phyloP scores from a whole-genome alignment of 2,797 vertebrate genomes.

The Loris lydekkerianus region DNA sequence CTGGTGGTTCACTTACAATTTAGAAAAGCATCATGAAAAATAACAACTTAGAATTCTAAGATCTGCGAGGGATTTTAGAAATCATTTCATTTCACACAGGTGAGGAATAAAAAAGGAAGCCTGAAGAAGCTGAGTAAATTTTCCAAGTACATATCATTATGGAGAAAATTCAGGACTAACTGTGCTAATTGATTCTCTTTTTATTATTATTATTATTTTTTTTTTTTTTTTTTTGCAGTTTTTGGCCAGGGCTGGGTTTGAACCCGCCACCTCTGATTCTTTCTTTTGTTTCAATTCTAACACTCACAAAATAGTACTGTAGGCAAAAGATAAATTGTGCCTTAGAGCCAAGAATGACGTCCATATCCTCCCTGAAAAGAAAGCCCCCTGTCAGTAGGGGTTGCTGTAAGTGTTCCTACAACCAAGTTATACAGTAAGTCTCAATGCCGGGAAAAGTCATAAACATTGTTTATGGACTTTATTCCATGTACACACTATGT shows the following conservation, averaged over 20 bases:
- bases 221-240: too few species aligned
- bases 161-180: neutral
- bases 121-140: neutral
- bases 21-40: neutral
- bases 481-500: neutral
- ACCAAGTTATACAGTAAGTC: neutral
- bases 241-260: too few species aligned
- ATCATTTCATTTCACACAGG: neutral
- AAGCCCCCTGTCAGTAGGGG: neutral
- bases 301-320: neutral
- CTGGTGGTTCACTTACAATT: neutral
- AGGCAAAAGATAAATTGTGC: neutral
- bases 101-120: too few species aligned
- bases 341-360: neutral
- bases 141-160: neutral
- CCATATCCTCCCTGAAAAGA: neutral
- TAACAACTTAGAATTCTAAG: neutral
- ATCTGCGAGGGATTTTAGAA: neutral
- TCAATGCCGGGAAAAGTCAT: neutral
- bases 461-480: neutral
- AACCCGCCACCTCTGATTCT: neutral
- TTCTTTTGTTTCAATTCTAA: neutral
- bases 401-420: neutral
- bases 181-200: accelerated
- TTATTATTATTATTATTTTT: too few species aligned